Conservation (phyloP, 2,888 invertebrate genomes). For the Idaea dimidiata region DNA sequence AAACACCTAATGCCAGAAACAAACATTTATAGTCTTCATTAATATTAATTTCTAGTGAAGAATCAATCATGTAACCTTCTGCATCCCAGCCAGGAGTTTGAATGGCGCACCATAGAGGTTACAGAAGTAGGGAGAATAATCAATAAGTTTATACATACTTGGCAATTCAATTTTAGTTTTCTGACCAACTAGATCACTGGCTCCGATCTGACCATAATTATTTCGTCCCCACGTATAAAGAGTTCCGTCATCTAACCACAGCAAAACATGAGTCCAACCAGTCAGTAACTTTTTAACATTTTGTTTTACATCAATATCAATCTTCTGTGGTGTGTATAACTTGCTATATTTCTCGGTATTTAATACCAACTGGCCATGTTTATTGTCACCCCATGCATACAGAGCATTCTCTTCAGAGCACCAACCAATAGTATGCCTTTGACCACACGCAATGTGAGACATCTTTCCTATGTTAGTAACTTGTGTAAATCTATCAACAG, state of each 20-base stretch:
- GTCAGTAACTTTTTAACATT: constrained; percentile 80
- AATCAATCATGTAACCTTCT: too few species aligned
- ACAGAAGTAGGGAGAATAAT: too few species aligned
- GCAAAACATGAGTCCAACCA: constrained; percentile 90
- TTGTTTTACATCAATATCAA: constrained; percentile 78
- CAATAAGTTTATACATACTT: constrained; percentile 46
- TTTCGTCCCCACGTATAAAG: constrained; percentile 91
- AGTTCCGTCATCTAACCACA: constrained; percentile 82
- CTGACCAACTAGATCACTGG: constrained; percentile 48
- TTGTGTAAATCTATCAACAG: constrained; percentile 69
- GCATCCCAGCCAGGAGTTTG: background rate
- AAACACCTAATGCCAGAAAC: background rate
- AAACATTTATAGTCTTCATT: background rate
- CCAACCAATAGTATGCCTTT: constrained; percentile 87
- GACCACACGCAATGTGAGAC: constrained; percentile 87
- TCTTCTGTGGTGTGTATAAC: constrained; percentile 76
- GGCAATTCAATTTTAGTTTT: constrained; percentile 55
- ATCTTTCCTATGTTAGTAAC: constrained; percentile 80
- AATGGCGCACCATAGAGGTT: too few species aligned
- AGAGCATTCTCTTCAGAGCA: constrained; percentile 77
- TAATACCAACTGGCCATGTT: constrained; percentile 87
- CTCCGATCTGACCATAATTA: constrained; percentile 89
- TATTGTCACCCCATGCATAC: constrained; percentile 92
- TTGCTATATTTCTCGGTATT: constrained; percentile 74
- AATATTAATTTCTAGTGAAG: too few species aligned